Base-by-base conservation (phyloP, 30 jellyfish, hydroid and myxozoan species). In the Hydractinia symbiolongicarpus region DNA sequence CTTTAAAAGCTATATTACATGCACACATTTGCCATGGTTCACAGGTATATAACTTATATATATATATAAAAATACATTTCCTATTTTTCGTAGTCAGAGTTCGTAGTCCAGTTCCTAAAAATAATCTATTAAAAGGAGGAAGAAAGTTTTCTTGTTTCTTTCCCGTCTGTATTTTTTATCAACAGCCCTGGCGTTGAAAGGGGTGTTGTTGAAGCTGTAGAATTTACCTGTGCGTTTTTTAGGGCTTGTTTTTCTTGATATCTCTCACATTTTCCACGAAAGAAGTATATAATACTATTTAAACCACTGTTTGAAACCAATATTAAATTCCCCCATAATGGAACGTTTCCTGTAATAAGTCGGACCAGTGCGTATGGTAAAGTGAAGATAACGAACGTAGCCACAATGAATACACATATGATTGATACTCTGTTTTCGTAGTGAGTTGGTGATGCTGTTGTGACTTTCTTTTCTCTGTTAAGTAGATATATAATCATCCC, bases 241-340 rank as follows among this genome's bases (percentile, higher is more conserved):
- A 13, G n/a, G 10, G 30, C 81, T 53, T 4, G 10, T 52, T 30
- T 44, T 19, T 58, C 19, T 64, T 64, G 74, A 44, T 51, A 64
- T 58, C 55, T 54, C 76, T 75, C 83, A 16, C 73, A 75, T 17
- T 21, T 6, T 15, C 76, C 76, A 19, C 83, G 83, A 50, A 75
- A 75, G 80, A 75, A 75, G 6, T 75, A 75, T 9, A 75, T 9
- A 54, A 75, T 75, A 75, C 76, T 52, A 53, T 75, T 75, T 54
- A 75, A 5, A 0, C 83, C 83, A 54, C 77, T 50, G 76, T 75
- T 75, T 1, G 49, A 52, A 15, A 75, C 4, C 55, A 75, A 75
- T 14, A 75, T 52, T 54, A 75, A 19, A 30, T 55, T 75, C 53
- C 51, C 83, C 73, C 76, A 75, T 7, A 75, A 50, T 0, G 76